Base-by-base conservation (phyloP, 2,888 invertebrate genomes). In the Metopia argyrocephala region DNA sequence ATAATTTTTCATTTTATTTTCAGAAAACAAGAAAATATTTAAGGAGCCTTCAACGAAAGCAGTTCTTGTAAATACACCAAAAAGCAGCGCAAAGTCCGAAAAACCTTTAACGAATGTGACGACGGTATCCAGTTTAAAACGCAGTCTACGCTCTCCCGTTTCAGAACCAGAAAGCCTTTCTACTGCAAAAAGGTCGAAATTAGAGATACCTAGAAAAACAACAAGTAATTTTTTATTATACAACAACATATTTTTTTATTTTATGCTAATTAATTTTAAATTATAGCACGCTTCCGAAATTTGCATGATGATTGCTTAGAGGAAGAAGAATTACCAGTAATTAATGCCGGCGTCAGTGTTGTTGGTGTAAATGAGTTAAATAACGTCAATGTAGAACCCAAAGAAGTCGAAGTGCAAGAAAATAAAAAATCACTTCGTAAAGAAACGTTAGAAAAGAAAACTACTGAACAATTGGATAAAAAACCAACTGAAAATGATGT, bases 151-250 rank as follows among this genome's bases (percentile, higher is more conserved):
- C 20, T 81, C 74, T 0, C 74, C 62, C 3, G 65, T 65, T 9
- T 7, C 4, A 5, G 70, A 74, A 5, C 1, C 3, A 1, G 78
- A 46, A 27, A 38, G 15, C 65, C 66, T 20, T 54, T 46, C 2
- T 38, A 4, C 54, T 15, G 18, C n/a, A 9, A 83, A 83, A 56
- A 70, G 25, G 54, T 12, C 65, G 3, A 83, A 73, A 64, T 57
- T 76, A 12, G 80, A 83, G 4, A 38, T 25, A 38, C 46, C 66
- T 5, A 73, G 57, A 7, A 81, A 78, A 65, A 46, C 68, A 31
- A 20, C 70, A 71, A 68, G 62, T 61, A 21, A 25, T 23, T 50
- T 50, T 23, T 61, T 27, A 3, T 46, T 20, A 5, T 48, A 56
- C 9, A 1, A 38, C 9, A 21, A 27, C 56, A 6, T 5, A 18